Conservation (phyloP, 2,888 invertebrate species). For the Dioctria linearis region DNA sequence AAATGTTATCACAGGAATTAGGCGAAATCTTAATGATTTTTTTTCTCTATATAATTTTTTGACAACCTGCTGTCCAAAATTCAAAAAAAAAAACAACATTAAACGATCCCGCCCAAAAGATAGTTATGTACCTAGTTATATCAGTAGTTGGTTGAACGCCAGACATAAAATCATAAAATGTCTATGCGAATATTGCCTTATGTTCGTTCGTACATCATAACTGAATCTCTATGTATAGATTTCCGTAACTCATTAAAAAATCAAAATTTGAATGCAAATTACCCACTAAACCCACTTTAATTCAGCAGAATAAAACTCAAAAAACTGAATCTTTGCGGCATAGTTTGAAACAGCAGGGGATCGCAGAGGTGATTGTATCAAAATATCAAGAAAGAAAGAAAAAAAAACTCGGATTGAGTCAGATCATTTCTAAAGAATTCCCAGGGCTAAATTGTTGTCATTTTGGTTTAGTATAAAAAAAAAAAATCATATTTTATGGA, state of each 20-base stretch:
- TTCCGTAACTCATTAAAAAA: slow-evolving; percentile 22
- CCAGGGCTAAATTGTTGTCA: neutral
- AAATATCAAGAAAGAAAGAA: neutral
- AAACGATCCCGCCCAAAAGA: neutral
- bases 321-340: too few relatives aligned
- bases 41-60: neutral
- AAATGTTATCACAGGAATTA: neutral
- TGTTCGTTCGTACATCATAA: slow-evolving; percentile 5
- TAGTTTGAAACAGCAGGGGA: neutral
- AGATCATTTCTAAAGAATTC: slow-evolving; percentile 22
- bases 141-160: neutral
- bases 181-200: neutral
- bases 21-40: neutral
- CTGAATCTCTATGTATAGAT: neutral
- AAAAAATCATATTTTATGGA: slow-evolving; percentile 1
- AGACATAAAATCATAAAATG: slow-evolving; percentile 36
- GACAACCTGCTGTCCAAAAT: neutral
- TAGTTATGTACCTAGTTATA: too few relatives aligned
- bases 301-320: slow-evolving; percentile 1
- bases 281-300: slow-evolving; percentile 18
- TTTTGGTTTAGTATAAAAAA: neutral
- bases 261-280: slow-evolving; percentile 39
- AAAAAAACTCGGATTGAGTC: slow-evolving; percentile 30
- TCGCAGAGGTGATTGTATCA: slow-evolving; percentile 10
- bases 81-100: neutral